Base-by-base conservation (phyloP, 2,113 vertebrate species). In the Struthidea cinerea region DNA sequence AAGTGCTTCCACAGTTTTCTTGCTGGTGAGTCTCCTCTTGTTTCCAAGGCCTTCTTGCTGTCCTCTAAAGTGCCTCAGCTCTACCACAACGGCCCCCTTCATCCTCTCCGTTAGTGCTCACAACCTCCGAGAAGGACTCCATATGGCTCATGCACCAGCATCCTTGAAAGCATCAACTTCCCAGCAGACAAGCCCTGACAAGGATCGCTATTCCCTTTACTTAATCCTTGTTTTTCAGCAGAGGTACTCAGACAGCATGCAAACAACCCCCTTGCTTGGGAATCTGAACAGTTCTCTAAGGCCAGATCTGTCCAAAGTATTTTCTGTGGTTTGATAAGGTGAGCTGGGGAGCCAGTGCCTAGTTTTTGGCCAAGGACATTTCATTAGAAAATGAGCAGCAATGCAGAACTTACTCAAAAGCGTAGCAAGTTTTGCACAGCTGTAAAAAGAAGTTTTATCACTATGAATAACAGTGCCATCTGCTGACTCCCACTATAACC, bases 401-500 rank as follows among this genome's bases (percentile, higher is more conserved):
- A 64, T 55, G 44, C 79, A 90, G 85, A 80, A 90, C 76, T 94
- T 90, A 50, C 71, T 80, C 70, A 63, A 88, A 71, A 81, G 60
- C 7, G 3, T 63, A 92, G 50, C 82, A 67, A 89, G 85, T 59
- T 90, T 83, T 77, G 59, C 82, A 94, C 93, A 91, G 90, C 92
- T 95, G 90, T 91, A 97, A 84, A 90, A 90, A 63, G 35, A 68
- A 60, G 44, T 90, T 95, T 93, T 93, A 97, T 96, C 94, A 83
- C 92, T 86, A 33, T 92, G 88, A 96, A 85, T 95, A 96, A 96
- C 85, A 96, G 90, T 96, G 95, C 95, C 96, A 97, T 97, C 96
- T 97, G 94, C 95, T 96, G 96, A 96, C 94, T 97, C 75, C 71
- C 4, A 30, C 82, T 71, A 84, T 55, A 92, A 92, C 79, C 88